Conservation (phyloP, 2,113 vertebrate species). For the Pantherophis guttatus region DNA sequence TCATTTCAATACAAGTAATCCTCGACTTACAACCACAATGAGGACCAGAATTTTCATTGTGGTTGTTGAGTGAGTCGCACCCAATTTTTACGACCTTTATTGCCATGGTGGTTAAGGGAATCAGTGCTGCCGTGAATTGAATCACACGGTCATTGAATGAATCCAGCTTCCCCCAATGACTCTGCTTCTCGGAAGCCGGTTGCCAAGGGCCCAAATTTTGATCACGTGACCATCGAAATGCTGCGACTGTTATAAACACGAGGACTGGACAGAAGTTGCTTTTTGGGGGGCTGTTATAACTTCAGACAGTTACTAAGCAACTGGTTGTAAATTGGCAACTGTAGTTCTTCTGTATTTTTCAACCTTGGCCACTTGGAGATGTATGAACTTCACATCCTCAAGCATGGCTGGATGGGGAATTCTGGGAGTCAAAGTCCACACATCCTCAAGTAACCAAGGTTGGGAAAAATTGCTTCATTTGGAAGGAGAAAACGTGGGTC, state of each 20-base stretch:
- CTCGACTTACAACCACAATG: neutral
- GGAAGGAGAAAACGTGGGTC: neutral
- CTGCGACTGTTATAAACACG: accelerated
- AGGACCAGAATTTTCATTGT: neutral
- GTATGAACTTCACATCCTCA: neutral
- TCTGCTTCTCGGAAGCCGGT: neutral
- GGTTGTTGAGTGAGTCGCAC: neutral
- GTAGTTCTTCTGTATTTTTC: neutral
- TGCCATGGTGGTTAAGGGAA: neutral
- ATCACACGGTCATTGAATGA: neutral
- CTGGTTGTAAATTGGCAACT: neutral
- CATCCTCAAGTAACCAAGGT: neutral
- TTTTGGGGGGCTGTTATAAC: neutral
- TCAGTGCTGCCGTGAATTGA: neutral
- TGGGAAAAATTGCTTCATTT: neutral
- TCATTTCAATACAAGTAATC: neutral
- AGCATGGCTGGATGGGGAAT: too few relatives aligned
- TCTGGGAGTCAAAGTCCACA: neutral
- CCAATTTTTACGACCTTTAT: neutral
- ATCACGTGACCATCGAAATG: too few relatives aligned
- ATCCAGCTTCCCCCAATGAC: neutral
- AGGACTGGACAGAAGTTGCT: neutral
- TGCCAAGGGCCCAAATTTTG: neutral
- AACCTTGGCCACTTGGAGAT: neutral
- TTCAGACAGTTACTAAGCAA: too few relatives aligned